Percentiles rank a stretch among this genome's conserved stretches.
Conservation (phyloP, 2,113 vertebrate species). For the Lagopus leucura region DNA sequence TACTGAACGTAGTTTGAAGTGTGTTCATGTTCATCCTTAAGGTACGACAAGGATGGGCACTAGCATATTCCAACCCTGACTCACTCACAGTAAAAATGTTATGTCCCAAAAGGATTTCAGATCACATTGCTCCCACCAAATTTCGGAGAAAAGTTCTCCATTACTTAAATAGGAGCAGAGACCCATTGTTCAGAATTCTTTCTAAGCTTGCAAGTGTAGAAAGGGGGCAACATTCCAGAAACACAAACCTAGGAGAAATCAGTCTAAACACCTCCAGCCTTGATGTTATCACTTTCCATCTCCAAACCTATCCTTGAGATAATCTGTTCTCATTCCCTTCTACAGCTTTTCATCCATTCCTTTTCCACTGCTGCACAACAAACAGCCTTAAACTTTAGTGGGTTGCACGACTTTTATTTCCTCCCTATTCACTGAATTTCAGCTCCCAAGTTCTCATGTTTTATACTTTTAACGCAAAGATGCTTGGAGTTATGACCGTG, state of each 20-base stretch:
- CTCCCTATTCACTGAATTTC: conserved; percentile 7
- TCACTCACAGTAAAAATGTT: background rate
- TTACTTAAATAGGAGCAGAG: background rate
- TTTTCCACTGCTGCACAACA: conserved; percentile 5
- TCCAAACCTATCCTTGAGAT: conserved; percentile 29
- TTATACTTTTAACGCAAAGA: conserved; percentile 25
- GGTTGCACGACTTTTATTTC: conserved; percentile 46
- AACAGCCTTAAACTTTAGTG: conserved; percentile 49
- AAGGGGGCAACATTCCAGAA: background rate
- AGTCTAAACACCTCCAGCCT: background rate
- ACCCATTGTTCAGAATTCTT: background rate
- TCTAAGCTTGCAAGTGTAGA: background rate
- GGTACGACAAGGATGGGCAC: background rate
- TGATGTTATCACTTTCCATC: background rate
- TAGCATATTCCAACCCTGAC: background rate
- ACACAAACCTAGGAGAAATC: conserved; percentile 21
- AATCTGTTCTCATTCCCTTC: conserved; percentile 33
- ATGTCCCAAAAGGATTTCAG: background rate
- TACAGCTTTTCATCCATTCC: background rate
- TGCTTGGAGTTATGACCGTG: conserved; percentile 34
- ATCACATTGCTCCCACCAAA: background rate
- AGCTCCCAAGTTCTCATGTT: conserved; percentile 26
- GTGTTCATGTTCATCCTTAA: background rate
- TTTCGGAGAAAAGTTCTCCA: background rate
- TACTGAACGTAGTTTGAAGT: background rate